These are phyloP conservation scores for Microchirus variegatus DNA, from an alignment of 2,797 vertebrate species.

Conservation along the genomic window DNA sequence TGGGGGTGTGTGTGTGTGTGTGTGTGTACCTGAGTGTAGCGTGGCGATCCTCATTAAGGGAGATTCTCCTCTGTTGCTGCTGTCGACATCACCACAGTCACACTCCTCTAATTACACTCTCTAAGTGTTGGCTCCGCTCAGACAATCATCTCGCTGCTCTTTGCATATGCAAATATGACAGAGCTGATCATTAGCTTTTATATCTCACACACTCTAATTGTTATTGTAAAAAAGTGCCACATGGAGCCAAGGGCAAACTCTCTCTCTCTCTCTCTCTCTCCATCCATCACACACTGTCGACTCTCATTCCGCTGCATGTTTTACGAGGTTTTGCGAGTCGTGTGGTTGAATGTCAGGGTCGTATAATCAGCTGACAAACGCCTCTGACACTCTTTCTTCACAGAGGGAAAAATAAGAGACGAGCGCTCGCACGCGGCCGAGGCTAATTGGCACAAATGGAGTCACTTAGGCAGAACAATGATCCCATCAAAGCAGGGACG, in stretches of 20 bases:
- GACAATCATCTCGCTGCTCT: slow-evolving; percentile 76
- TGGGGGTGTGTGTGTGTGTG: slow-evolving; percentile 20
- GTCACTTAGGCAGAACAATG: slow-evolving; percentile 71
- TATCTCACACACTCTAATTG: slow-evolving; percentile 82
- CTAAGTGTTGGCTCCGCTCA: slow-evolving; percentile 72
- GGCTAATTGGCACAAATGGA: slow-evolving; percentile 76
- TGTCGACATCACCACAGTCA: slow-evolving; percentile 75
- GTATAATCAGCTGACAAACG: slow-evolving; percentile 74
- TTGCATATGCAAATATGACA: slow-evolving; percentile 85
- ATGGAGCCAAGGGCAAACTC: slow-evolving; percentile 80
- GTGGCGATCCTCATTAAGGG: slow-evolving; percentile 84
- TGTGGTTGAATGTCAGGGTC: slow-evolving; percentile 69
- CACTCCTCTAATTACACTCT: slow-evolving; percentile 81
- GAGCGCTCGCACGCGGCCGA: slow-evolving; percentile 5
- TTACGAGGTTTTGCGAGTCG: slow-evolving; percentile 72
- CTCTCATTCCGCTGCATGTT: slow-evolving; percentile 70
- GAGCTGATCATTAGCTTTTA: slow-evolving; percentile 85
- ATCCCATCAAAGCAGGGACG: slow-evolving; percentile 61
- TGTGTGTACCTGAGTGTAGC: slow-evolving; percentile 15
- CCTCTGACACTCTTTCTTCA: slow-evolving; percentile 71
- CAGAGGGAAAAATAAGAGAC: slow-evolving; percentile 7
- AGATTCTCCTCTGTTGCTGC: slow-evolving; percentile 70
- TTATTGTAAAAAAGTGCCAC: slow-evolving; percentile 79
- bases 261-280: slow-evolving; percentile 16
- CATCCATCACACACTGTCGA: slow-evolving; percentile 62